Percentiles rank a stretch among this genome's conserved stretches.
These are phyloP conservation scores for Hemibagrus wyckioides DNA, from an alignment of 2,113 vertebrate species.

Conservation along the genomic window DNA sequence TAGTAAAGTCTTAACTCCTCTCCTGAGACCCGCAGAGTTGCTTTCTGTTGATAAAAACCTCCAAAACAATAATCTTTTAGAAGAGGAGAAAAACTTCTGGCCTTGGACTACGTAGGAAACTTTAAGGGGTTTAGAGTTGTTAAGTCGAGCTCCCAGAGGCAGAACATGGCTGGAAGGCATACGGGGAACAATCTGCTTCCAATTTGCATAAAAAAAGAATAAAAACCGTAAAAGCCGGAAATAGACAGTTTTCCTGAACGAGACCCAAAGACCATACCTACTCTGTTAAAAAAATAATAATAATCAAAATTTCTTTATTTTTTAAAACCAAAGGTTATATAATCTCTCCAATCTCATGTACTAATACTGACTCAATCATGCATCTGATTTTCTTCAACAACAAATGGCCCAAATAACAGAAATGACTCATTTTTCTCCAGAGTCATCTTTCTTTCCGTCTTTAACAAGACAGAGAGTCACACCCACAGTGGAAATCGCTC, in stretches of 20 bases:
- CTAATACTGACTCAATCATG: background rate
- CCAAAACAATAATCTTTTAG: background rate
- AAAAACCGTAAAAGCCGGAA: background rate
- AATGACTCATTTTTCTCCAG: constrained; percentile 25
- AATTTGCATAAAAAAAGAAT: background rate
- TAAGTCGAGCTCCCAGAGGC: constrained; percentile 3
- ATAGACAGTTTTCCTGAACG: constrained; percentile 2
- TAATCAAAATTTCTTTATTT: background rate
- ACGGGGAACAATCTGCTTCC: background rate
- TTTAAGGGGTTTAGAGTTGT: background rate
- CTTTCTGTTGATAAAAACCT: constrained; percentile 10
- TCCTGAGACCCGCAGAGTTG: background rate
- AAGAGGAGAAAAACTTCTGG: constrained; percentile 1
- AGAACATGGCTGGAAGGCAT: background rate
- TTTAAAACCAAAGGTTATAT: background rate
- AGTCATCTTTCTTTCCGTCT: constrained; percentile 29
- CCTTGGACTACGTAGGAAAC: background rate
- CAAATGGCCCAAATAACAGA: background rate
- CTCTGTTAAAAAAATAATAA: background rate
- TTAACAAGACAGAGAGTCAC: constrained; percentile 20
- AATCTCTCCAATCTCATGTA: background rate
- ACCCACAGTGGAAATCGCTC: constrained; percentile 38
- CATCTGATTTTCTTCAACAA: background rate
- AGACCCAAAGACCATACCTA: background rate
- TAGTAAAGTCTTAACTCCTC: constrained; percentile 19